Evolutionary conservation across 2,888 invertebrate genomes (phyloP), one percentile per base, ranked within the genome.

Genomic region (Augiades crinisus): DNA sequence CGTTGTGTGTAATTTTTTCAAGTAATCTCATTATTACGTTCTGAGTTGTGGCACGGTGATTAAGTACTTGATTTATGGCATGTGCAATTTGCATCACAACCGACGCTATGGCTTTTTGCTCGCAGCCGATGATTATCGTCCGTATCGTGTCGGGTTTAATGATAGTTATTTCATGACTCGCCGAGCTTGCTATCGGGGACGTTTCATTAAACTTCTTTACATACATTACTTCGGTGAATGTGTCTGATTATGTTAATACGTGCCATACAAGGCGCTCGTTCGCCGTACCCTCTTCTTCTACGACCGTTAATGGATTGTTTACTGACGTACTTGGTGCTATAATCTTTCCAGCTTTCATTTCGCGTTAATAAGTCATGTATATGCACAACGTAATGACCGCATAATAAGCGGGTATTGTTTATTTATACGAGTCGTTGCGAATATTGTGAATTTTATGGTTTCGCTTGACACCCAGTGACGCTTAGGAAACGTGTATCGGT

Each of bases 121-220:
- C 74, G 75, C 62, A 79, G 71, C 72, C 78, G 81, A 84, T 86
- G 80, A 87, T 87, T 87, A 88, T 87, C 85, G 81, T 82, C 79
- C 82, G 83, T 85, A 87, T 87, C 87, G 88, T 83, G 87, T 86
- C 81, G 82, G 77, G 67, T 73, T 80, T 89, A 89, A 89, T 89
- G 82, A 86, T 85, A 81, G 87, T 88, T 78, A 87, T 87, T 86
- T 84, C 81, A 83, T 81, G 84, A 84, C 78, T 81, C 82, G 81
- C 73, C 83, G 78, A 70, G 77, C 83, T 81, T 66, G 79, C 81
- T 78, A 75, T 75, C 72, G 76, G 80, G 76, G 81, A 85, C 82
- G 82, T 84, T 83, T 82, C 80, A 85, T 88, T 88, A 86, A 84
- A 86, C 80, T 78, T 74, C 77, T 83, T 81, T 78, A 81, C 84